Evolutionary conservation across 2,888 invertebrate species (phyloP).

Genomic region (Rotaria macrura): DNA sequence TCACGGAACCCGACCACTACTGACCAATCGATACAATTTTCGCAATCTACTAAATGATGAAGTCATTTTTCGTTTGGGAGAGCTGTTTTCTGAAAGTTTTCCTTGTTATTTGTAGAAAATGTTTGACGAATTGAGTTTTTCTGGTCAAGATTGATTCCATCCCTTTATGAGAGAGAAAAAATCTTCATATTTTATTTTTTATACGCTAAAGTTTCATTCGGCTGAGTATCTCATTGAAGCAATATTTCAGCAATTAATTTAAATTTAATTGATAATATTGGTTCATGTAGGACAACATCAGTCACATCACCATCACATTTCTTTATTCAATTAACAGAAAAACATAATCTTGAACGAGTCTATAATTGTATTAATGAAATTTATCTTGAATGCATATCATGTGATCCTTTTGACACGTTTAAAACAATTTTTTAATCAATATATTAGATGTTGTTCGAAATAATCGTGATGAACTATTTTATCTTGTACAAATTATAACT

Average conservation of each 20-base stretch:
- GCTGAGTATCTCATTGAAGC: background rate
- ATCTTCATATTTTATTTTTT: no score
- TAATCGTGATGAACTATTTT: background rate
- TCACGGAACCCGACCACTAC: no score
- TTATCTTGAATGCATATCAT: background rate
- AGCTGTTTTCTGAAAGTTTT: no score
- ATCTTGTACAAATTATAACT: background rate
- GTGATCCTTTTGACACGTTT: background rate
- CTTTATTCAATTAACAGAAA: background rate
- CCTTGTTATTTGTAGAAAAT: no score
- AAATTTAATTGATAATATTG: background rate
- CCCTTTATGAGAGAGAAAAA: no score
- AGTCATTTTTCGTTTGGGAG: no score
- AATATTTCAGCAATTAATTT: background rate
- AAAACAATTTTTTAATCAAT: background rate
- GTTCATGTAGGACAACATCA: background rate
- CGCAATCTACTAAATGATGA: no score
- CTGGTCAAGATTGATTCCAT: no score
- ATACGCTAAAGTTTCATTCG: no score
- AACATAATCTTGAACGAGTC: background rate
- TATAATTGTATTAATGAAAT: background rate
- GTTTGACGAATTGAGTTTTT: no score
- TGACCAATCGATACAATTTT: no score
- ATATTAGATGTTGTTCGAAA: background rate
- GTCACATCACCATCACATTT: background rate